phyloP scores from a whole-genome alignment of 2,797 vertebrate species.

The Danionella dracula region DNA sequence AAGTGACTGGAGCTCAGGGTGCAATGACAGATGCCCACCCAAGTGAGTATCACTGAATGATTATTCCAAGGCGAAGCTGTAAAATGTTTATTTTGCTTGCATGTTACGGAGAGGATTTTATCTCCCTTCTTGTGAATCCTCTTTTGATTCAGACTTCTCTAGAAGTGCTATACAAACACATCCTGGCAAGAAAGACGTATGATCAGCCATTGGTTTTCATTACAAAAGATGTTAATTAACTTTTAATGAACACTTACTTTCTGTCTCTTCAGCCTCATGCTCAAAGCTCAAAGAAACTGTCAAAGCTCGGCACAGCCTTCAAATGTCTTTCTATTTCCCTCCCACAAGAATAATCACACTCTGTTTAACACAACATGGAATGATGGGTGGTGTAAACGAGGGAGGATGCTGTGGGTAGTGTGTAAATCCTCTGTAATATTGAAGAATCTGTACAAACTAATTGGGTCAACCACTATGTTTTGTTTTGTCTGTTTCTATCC shows the following conservation, averaged over 20 bases:
- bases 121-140: background rate
- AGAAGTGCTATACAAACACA: background rate
- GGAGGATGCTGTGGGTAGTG: slow-evolving; percentile 33
- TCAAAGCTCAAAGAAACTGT: slow-evolving; percentile 33
- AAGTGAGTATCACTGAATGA: slow-evolving; percentile 15
- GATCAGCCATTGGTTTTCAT: background rate
- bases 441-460: background rate
- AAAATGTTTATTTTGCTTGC: slow-evolving; percentile 30
- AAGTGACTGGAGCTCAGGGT: slow-evolving; percentile 39
- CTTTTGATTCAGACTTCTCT: background rate
- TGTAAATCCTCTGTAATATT: slow-evolving; percentile 12
- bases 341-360: slow-evolving; percentile 34
- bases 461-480: too few relatives aligned
- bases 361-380: slow-evolving; percentile 25
- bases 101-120: slow-evolving; percentile 2
- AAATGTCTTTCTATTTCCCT: slow-evolving; percentile 28
- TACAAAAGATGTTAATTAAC: slow-evolving; percentile 5
- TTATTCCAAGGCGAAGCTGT: slow-evolving; percentile 1
- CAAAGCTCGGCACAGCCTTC: slow-evolving; percentile 20
- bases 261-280: background rate
- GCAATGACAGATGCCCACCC: slow-evolving; percentile 39
- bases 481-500: too few relatives aligned
- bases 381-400: slow-evolving; percentile 30
- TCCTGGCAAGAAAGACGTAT: background rate
- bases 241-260: background rate